A percentile compares a stretch with the other conserved stretches of the same genome.
Evolutionary conservation across 2,888 invertebrate species (phyloP).

Genomic region (Lottia scabra): DNA sequence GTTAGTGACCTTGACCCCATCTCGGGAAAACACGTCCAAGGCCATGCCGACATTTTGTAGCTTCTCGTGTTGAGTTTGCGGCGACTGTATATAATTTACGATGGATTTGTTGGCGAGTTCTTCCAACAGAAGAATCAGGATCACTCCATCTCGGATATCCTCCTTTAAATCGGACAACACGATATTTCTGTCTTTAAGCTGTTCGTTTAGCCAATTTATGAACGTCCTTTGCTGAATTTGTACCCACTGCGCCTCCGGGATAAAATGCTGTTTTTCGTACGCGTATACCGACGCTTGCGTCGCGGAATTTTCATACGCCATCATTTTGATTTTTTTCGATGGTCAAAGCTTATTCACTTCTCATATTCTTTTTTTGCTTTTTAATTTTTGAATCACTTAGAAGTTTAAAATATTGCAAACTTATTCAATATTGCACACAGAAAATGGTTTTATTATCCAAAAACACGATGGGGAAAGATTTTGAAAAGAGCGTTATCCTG

Average conservation of each 20-base stretch:
- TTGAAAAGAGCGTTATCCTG: too few species aligned
- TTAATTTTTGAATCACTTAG: too few species aligned
- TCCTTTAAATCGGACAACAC: constrained; percentile 86
- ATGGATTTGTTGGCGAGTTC: constrained; percentile 79
- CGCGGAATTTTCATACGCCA: constrained; percentile 14
- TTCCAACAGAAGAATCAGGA: constrained; percentile 92
- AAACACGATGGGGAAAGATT: too few species aligned
- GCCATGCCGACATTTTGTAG: constrained; percentile 96
- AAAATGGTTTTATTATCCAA: too few species aligned
- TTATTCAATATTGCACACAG: too few species aligned
- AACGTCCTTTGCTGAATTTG: constrained; percentile 78
- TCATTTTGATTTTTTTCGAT: neutral
- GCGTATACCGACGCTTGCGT: constrained; percentile 16
- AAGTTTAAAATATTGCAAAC: too few species aligned
- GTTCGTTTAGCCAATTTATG: constrained; percentile 95
- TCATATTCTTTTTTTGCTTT: too few species aligned
- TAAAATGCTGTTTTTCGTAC: constrained; percentile 77
- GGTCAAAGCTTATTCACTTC: too few species aligned
- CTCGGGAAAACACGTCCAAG: constrained; percentile 91
- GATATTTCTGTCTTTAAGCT: constrained; percentile 59
- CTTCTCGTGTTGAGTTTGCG: constrained; percentile 94
- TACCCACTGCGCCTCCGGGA: constrained; percentile 88
- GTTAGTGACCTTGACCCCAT: constrained; percentile 96
- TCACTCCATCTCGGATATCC: constrained; percentile 92
- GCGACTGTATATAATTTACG: constrained; percentile 76